Evolutionary conservation across 2,888 invertebrate genomes (phyloP), one percentile per base, ranked within the genome.

Genomic region (Archips xylosteana): DNA sequence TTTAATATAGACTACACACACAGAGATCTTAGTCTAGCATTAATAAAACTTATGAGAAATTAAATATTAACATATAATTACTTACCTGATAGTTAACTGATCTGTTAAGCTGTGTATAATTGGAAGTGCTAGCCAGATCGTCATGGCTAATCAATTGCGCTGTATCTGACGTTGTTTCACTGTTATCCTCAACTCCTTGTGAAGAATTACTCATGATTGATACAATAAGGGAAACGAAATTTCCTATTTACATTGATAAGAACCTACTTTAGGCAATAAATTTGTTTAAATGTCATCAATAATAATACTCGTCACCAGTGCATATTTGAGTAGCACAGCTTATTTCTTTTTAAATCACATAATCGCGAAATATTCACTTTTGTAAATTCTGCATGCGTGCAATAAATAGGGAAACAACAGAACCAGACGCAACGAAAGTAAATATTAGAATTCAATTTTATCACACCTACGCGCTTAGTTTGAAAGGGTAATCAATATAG

Each of bases 141-240:
- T 92, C 90, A 83, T 88, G 85, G 78, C 84, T 89, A 49, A 93
- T 76, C 78, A 94, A 77, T 75, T 90, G 91, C 6, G 90, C 92
- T 70, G 92, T 93, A 71, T 94, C 94, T 2, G 90, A 88, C 66
- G 90, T 90, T 12, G 86, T 87, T 81, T 87, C 89, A 81, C 87
- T 89, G 51, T 76, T 75, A 79, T 71, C 62, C n/a, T 71, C 80
- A 71, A 80, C 79, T 69, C 84, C 80, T 75, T 81, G 80, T 42
- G 85, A 82, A 32, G 88, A 86, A 71, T 85, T 85, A 80, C 80
- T 87, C 92, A 92, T 93, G 81, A 81, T 86, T 62, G 60, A 15
- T 60, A 49, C 42, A 71, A 60, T 39, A 34, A 39, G 39, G 39
- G 39, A 39, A 39, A 39, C 2, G 0, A n/a, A 49, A n/a, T 3